Percentiles rank a stretch among this genome's conserved stretches.
Evolutionary conservation across 2,113 vertebrate species (phyloP).

Genomic region (Seriola quinqueradiata): DNA sequence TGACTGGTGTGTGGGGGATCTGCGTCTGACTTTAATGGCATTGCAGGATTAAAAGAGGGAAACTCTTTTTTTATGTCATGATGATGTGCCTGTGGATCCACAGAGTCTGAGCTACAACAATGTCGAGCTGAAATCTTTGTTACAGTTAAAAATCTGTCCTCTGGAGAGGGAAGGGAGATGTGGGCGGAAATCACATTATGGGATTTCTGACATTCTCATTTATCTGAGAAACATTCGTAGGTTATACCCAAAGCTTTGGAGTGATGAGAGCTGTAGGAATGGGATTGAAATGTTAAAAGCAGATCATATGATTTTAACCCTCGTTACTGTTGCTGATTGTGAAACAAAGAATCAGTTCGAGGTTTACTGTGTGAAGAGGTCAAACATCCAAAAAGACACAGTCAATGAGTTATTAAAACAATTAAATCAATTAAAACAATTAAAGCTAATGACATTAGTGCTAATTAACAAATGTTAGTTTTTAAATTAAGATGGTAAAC

Average conservation of each 20-base stretch:
- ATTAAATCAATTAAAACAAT: too few relatives aligned
- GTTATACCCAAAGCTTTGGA: neutral
- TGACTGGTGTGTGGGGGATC: neutral
- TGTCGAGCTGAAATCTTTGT: constrained; percentile 27
- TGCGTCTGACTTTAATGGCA: neutral
- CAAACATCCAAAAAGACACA: neutral
- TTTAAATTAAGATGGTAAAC: too few relatives aligned
- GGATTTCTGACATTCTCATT: constrained; percentile 33
- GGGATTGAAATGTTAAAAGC: too few relatives aligned
- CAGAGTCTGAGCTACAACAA: constrained; percentile 30
- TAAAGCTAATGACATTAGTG: too few relatives aligned
- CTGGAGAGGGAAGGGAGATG: constrained; percentile 3
- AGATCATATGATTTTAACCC: neutral
- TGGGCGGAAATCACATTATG: constrained; percentile 32
- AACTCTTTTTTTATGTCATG: neutral
- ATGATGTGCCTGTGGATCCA: neutral
- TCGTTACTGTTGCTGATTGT: neutral
- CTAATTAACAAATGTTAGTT: too few relatives aligned
- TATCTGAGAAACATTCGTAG: constrained; percentile 35
- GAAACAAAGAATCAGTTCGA: neutral
- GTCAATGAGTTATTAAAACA: too few relatives aligned
- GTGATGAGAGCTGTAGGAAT: neutral
- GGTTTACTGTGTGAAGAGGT: too few relatives aligned
- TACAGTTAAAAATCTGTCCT: constrained; percentile 1
- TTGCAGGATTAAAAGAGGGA: constrained; percentile 1